Conservation (phyloP, 2,888 invertebrate species). For the Mactromeris polynyma region DNA sequence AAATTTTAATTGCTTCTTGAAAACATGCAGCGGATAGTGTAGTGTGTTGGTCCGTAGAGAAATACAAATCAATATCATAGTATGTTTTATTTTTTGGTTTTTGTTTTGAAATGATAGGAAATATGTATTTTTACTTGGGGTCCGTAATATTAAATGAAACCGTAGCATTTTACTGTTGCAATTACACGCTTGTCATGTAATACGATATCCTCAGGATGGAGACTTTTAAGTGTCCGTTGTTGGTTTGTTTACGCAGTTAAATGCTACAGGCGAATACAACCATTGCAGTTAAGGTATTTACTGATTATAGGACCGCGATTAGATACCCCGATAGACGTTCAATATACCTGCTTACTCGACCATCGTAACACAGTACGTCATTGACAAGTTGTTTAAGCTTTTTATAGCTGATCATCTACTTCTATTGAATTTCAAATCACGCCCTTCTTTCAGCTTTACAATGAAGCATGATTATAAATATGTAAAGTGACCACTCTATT, state of each 20-base stretch:
- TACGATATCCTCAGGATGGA: neutral
- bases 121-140: too few relatives aligned
- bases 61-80: neutral
- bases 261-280: neutral
- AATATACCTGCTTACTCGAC: neutral
- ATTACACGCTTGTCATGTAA: neutral
- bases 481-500: neutral
- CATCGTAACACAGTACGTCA: neutral
- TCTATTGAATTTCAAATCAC: neutral
- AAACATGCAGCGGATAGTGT: too few relatives aligned
- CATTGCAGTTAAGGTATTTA: neutral
- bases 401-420: neutral
- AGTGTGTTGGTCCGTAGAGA: too few relatives aligned
- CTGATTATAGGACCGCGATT: neutral
- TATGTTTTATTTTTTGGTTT: neutral
- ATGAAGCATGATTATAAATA: neutral
- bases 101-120: too few relatives aligned
- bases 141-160: too few relatives aligned
- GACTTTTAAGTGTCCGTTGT: neutral
- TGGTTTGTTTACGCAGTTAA: neutral
- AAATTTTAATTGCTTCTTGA: too few relatives aligned
- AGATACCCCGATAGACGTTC: neutral
- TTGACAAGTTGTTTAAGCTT: neutral
- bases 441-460: neutral
- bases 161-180: too few relatives aligned